A percentile compares a stretch with the other conserved stretches of the same genome.
Evolutionary conservation across 2,888 invertebrate genomes (phyloP).

Genomic region (Rugalucina vietnamica): DNA sequence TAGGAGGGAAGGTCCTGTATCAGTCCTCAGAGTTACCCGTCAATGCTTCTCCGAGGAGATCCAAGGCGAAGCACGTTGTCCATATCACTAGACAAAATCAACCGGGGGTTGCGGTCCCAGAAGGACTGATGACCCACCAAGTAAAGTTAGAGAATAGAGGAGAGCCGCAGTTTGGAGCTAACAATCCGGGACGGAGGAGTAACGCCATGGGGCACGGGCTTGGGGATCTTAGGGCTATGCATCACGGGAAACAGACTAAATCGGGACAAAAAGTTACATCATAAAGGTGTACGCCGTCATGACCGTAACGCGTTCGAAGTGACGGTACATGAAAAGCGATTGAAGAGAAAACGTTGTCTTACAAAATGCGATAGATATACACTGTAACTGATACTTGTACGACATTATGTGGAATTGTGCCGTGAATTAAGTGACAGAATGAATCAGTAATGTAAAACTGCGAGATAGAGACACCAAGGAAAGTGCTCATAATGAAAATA

Average conservation of each 20-base stretch:
- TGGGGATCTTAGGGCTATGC: conserved; percentile 69
- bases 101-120: conserved; percentile 40
- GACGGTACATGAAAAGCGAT: too few relatives aligned
- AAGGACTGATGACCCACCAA: conserved; percentile 64
- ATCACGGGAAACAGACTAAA: conserved; percentile 19
- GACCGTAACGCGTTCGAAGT: too few relatives aligned
- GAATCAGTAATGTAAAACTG: too few relatives aligned
- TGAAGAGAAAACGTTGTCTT: too few relatives aligned
- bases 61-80: conserved; percentile 9
- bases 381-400: too few relatives aligned
- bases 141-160: conserved; percentile 60
- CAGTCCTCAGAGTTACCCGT: neutral
- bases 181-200: conserved; percentile 29
- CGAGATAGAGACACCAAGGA: too few relatives aligned
- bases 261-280: neutral
- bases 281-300: too few relatives aligned
- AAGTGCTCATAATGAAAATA: too few relatives aligned
- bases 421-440: too few relatives aligned
- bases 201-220: conserved; percentile 61
- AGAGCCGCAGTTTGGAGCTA: conserved; percentile 19
- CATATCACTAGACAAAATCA: neutral
- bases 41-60: conserved; percentile 9
- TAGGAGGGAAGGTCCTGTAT: conserved; percentile 43
- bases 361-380: too few relatives aligned
- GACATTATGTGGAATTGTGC: too few relatives aligned